These are phyloP conservation scores for Amphipoea oculea DNA, from an alignment of 2,888 invertebrate genomes.

Conservation along the genomic window DNA sequence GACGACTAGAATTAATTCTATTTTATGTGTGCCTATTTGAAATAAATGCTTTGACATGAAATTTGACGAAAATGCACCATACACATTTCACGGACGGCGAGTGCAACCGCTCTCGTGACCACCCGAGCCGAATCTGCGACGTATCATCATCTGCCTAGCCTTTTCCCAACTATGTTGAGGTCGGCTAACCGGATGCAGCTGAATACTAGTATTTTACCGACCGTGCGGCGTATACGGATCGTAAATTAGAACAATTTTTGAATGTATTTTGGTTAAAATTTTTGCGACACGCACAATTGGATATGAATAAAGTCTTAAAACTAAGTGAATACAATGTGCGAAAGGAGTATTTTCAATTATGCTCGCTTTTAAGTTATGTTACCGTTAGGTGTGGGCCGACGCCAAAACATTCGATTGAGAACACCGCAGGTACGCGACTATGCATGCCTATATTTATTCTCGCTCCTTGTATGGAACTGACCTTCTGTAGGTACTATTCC, in stretches of 20 bases:
- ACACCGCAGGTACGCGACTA: not conserved
- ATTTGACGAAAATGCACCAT: not conserved
- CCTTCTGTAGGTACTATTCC: slow-evolving; percentile 5
- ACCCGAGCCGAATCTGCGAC: too few relatives aligned
- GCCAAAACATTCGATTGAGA: not conserved
- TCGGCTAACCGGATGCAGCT: not conserved
- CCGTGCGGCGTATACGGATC: not conserved
- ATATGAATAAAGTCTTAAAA: not conserved
- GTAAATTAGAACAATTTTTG: not conserved
- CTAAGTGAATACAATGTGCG: too few relatives aligned
- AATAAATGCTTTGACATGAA: too few relatives aligned
- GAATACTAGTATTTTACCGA: not conserved
- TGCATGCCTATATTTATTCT: not conserved
- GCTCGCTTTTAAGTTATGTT: too few relatives aligned
- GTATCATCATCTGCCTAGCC: not conserved
- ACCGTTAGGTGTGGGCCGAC: too few relatives aligned
- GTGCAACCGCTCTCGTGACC: not conserved
- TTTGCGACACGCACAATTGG: not conserved
- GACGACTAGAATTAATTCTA: too few relatives aligned
- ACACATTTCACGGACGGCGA: too few relatives aligned
- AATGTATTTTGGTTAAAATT: not conserved
- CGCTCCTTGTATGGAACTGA: not conserved
- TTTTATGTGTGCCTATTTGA: too few relatives aligned
- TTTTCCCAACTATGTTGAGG: not conserved
- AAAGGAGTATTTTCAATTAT: too few relatives aligned